Base-by-base conservation (phyloP, 2,888 invertebrate genomes). In the Scelioninae gen. 1 region DNA sequence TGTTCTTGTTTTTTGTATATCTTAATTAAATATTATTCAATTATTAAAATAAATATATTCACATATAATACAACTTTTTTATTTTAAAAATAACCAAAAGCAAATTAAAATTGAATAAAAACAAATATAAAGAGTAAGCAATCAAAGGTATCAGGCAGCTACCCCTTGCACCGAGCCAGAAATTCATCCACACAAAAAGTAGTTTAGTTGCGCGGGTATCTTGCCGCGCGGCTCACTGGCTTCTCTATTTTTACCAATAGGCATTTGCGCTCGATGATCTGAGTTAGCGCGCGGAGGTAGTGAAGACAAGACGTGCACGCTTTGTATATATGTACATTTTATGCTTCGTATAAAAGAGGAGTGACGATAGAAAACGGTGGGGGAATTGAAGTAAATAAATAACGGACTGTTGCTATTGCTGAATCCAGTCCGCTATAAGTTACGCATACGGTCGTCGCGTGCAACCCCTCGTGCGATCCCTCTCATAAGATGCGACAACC, bases 311-410 rank as follows among this genome's bases (percentile, higher is more conserved):
- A 77, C 80, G 34, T 34, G 76, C 49, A 55, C 34, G 81, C 74
- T 68, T 71, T 76, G 69, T 71, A 66, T 60, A 66, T 55, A 65
- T 66, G 79, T 66, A 76, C 74, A 79, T 79, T 75, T 79, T 45
- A 79, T 76, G 75, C 79, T n/a, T 79, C 79, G 80, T 40, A 68
- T 79, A 76, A 75, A 71, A 84, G 87, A 85, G 86, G 84, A 86
- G 85, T 85, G 86, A 83, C 85, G 85, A 65, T 82, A 84, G 83
- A 78, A 76, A 69, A 63, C 76, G 87, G 86, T 86, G 90, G 89
- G 89, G 88, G 89, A 87, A 88, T 79, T 77, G 85, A 85, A 86
- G 90, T 91, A 91, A 92, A 92, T 91, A 91, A 92, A 91, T 91
- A 90, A 89, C 88, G 87, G 88, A 85, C 88, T 86, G 88, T 87